Evolutionary conservation across 2,888 invertebrate species (phyloP), one percentile per base, ranked within the genome.

Genomic region (Patella pellucida): DNA sequence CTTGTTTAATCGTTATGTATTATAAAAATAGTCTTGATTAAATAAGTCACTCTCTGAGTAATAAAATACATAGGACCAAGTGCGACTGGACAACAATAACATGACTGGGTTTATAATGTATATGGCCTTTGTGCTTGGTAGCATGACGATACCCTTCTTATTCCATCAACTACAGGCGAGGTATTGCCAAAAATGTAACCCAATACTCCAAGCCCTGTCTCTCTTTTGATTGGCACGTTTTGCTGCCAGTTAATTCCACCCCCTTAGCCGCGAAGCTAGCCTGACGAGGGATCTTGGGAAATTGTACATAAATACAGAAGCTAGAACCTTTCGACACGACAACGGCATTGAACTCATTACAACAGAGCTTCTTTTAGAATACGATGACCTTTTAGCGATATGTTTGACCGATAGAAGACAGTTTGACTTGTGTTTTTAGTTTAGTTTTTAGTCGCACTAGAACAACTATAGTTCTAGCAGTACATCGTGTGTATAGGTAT

Each of bases 311-410:
- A 62, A 62, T 62, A 62, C 62, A 62, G 19, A 19, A 62, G 62
- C 19, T 23, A 9, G 62, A 23, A 23, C 12, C 62, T 62, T 19
- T 62, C 62, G 23, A 23, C 23, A 62, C 62, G 62, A 62, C 62
- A 62, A 23, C 62, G 62, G 62, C 62, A 62, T 62, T 62, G 62
- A 62, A 62, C 62, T 23, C 62, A 62, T 62, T 62, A 19, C 62
- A 62, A 23, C 62, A 19, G 19, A 12, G 19, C 62, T 11, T 23
- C 7, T 19, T 62, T 62, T 62, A 23, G 62, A 23, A 62, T 23
- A 62, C 23, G 62, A 23, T 62, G 62, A 62, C 62, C 62, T 62
- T 62, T 62, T 62, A 19, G 19, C 19, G 23, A 19, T 62, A 62
- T 62, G 62, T 62, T 62, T 62, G 23, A 14, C 62, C 23, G 62